These are phyloP conservation scores for Balearica regulorum DNA, from an alignment of 2,797 vertebrate species.

Conservation along the genomic window DNA sequence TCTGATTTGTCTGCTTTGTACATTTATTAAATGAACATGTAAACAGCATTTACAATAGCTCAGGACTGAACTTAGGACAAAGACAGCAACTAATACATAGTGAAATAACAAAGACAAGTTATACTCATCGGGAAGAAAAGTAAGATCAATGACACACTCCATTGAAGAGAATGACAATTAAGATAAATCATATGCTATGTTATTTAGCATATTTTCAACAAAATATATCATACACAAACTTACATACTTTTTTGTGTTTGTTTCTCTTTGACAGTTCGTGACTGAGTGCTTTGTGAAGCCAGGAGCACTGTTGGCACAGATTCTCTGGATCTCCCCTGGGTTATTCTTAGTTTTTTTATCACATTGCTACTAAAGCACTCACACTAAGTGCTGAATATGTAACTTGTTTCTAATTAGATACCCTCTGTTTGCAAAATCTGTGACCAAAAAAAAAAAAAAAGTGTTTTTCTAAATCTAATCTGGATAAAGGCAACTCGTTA, in stretches of 20 bases:
- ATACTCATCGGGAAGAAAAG: neutral
- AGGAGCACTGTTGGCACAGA: neutral
- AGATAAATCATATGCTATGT: neutral
- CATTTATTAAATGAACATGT: neutral
- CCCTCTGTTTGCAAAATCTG: slow-evolving; percentile 51
- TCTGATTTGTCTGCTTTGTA: neutral
- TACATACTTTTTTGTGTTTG: neutral
- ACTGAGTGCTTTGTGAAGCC: slow-evolving; percentile 1
- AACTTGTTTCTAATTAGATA: slow-evolving; percentile 65
- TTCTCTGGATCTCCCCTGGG: slow-evolving; percentile 42
- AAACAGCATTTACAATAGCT: neutral
- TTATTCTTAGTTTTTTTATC: slow-evolving; percentile 56
- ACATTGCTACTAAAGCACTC: slow-evolving; percentile 33
- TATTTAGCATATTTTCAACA: slow-evolving; percentile 12
- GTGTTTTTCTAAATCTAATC: slow-evolving; percentile 54
- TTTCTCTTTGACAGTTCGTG: slow-evolving; percentile 1
- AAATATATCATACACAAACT: neutral
- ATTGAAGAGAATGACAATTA: slow-evolving; percentile 21
- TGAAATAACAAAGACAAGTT: slow-evolving; percentile 16
- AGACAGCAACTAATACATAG: neutral
- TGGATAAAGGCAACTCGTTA: slow-evolving; percentile 52
- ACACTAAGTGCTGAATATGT: slow-evolving; percentile 52
- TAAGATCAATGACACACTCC: slow-evolving; percentile 10
- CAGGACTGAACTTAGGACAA: neutral
- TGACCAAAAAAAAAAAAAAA: slow-evolving; percentile 9